A percentile compares a stretch with the other conserved stretches of the same genome.
phyloP scores from a whole-genome alignment of 2,797 vertebrate species.

The Naso thynnoides region DNA sequence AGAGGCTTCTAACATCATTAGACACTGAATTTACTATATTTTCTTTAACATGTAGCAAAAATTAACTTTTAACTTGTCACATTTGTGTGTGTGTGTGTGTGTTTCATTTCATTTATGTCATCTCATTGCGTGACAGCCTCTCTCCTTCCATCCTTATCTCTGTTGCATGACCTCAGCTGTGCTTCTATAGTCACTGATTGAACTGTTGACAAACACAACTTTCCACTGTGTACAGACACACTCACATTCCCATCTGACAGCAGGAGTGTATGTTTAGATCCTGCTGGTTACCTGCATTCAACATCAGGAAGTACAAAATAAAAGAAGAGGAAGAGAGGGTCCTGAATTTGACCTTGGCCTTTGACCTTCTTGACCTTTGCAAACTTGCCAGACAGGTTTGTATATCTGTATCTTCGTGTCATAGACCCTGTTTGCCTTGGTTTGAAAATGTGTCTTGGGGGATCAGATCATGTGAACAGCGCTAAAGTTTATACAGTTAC shows the following conservation, averaged over 20 bases:
- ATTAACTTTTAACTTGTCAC: too few relatives aligned
- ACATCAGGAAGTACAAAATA: background rate
- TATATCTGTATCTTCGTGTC: background rate
- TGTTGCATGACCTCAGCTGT: rapidly evolving
- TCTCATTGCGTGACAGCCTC: slow-evolving; percentile 47
- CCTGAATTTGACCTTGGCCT: background rate
- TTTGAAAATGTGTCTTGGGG: too few relatives aligned
- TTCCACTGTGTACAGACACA: background rate
- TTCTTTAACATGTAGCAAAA: background rate
- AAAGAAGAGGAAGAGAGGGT: background rate
- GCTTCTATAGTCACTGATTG: slow-evolving; percentile 53
- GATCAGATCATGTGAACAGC: too few relatives aligned
- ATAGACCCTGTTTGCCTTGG: too few relatives aligned
- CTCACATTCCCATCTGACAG: background rate
- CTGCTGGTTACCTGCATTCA: background rate
- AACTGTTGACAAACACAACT: slow-evolving; percentile 44
- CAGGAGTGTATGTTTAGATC: background rate
- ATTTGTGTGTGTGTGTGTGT: background rate
- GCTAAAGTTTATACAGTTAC: too few relatives aligned
- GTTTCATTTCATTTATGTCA: background rate
- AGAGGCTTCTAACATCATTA: background rate
- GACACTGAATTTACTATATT: background rate
- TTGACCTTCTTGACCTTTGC: background rate
- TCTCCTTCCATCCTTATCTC: slow-evolving; percentile 35
- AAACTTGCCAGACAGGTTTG: background rate